Conservation (phyloP, 2,113 vertebrate genomes). For the Peromyscus leucopus region DNA sequence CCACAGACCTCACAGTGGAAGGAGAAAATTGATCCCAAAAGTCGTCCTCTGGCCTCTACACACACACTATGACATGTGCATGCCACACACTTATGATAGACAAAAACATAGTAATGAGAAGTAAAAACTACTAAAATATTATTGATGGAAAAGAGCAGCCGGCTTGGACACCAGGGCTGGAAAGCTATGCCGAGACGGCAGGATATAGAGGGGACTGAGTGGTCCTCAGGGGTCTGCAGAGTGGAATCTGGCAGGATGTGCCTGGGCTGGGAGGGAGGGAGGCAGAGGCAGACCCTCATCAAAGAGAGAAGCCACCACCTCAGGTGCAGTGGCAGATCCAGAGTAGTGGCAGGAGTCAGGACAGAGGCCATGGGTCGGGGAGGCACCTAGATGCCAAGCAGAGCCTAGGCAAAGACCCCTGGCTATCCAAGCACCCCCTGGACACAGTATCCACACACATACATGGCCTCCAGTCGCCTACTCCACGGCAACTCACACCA, state of each 20-base stretch:
- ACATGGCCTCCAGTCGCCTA: not conserved
- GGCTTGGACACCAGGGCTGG: not conserved
- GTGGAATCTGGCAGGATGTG: rapidly evolving
- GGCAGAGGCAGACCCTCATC: not conserved
- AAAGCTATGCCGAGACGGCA: not conserved
- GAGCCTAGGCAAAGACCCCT: not conserved
- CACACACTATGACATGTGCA: not conserved
- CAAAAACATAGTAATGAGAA: not conserved
- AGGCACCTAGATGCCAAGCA: not conserved
- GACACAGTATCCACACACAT: not conserved
- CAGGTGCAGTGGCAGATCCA: not conserved
- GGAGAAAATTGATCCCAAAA: not conserved
- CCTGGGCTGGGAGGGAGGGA: rapidly evolving
- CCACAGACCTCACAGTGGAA: not conserved
- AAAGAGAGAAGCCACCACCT: not conserved
- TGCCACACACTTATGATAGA: not conserved
- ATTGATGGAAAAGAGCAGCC: not conserved
- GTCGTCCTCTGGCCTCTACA: not conserved
- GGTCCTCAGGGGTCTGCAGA: not conserved
- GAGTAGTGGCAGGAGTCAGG: not conserved
- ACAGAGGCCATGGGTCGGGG: not conserved
- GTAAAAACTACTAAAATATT: not conserved
- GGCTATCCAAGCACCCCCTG: not conserved
- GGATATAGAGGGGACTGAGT: not conserved
- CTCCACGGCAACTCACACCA: not conserved